phyloP scores from a whole-genome alignment of 2,797 vertebrate species.

The Pantherophis vulpinus region DNA sequence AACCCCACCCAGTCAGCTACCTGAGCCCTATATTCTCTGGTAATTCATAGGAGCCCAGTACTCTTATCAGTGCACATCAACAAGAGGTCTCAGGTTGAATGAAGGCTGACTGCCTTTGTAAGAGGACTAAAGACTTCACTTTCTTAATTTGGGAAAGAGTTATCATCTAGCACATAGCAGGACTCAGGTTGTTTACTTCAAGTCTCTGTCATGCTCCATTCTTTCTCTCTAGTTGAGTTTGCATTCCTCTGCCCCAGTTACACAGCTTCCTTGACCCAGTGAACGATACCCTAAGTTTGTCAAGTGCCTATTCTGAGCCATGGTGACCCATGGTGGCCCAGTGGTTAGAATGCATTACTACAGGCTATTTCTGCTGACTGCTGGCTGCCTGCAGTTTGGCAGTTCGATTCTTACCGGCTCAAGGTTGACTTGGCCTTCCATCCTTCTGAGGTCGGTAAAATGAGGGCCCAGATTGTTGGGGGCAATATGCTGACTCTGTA shows the following conservation, averaged over 20 bases:
- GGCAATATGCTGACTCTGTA: no score
- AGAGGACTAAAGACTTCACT: not conserved
- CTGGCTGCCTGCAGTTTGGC: no score
- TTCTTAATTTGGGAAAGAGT: not conserved
- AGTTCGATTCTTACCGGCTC: no score
- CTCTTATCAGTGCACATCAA: not conserved
- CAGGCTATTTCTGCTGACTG: no score
- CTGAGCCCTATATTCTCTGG: not conserved
- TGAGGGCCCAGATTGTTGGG: no score
- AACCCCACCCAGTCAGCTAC: not conserved
- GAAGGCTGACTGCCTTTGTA: not conserved
- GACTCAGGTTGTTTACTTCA: not conserved
- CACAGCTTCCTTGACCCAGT: not conserved
- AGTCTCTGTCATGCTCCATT: not conserved
- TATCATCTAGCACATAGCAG: not conserved
- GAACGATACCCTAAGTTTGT: not conserved
- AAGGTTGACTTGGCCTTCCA: no score
- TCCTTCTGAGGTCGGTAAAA: no score
- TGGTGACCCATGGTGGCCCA: no score
- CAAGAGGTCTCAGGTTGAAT: not conserved
- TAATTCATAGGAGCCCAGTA: not conserved
- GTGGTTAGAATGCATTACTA: no score
- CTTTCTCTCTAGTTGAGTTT: not conserved
- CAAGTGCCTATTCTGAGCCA: not conserved
- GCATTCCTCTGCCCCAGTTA: not conserved